A percentile compares a stretch with the other conserved stretches of the same genome.
Conservation (phyloP, 2,888 invertebrate species). For the Archips crataeganus region DNA sequence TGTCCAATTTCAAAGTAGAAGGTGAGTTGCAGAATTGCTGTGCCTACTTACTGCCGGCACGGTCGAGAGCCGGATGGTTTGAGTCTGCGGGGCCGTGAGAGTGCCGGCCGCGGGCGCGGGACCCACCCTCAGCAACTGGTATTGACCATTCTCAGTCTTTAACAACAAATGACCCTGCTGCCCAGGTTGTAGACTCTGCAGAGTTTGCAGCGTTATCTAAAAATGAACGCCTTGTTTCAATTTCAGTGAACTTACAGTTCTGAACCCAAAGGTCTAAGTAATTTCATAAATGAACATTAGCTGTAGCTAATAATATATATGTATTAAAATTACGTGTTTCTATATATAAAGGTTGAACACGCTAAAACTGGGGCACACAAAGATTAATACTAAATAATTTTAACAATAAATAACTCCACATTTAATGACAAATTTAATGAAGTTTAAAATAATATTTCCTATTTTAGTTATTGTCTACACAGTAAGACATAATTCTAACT, state of each 20-base stretch:
- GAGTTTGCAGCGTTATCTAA: constrained; percentile 95
- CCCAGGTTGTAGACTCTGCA: constrained; percentile 94
- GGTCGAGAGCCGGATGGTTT: constrained; percentile 94
- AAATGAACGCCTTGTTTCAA: constrained; percentile 79
- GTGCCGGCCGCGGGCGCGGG: constrained; percentile 89
- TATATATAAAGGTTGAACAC: no score
- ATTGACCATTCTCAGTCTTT: constrained; percentile 98
- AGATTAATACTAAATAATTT: no score
- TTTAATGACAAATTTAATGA: no score
- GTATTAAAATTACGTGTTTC: constrained; percentile 42
- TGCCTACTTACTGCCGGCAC: constrained; percentile 95
- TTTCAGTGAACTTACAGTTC: constrained; percentile 56
- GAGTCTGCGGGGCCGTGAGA: constrained; percentile 87
- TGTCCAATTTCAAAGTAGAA: constrained; percentile 56
- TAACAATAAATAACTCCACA: no score
- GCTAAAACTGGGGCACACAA: no score
- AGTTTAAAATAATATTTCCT: no score
- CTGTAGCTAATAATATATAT: not conserved
- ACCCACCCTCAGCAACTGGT: constrained; percentile 95
- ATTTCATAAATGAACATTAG: constrained; percentile 13
- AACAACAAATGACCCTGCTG: constrained; percentile 95
- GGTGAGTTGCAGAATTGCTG: constrained; percentile 67
- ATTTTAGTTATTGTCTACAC: no score
- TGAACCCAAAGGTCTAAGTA: constrained; percentile 18
- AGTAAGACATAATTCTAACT: no score